These are phyloP conservation scores for Pocillopora meandrina DNA, from an alignment of 92 coral and sea anemone species.

Conservation along the genomic window DNA sequence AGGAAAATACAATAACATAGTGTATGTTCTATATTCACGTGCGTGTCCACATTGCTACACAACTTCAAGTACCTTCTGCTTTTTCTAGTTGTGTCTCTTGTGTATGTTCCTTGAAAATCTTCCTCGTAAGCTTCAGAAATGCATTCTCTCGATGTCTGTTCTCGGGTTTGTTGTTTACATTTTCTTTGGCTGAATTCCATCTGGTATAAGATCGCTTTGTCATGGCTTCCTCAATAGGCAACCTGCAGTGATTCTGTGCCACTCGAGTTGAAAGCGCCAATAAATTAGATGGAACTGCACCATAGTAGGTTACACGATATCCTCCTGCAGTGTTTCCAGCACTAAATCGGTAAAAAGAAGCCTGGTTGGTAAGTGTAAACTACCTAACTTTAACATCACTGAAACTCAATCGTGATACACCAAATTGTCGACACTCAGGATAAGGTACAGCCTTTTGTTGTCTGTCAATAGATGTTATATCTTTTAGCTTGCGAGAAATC, in stretches of 20 bases:
- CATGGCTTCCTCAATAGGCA: conserved; percentile 14
- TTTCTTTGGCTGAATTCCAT: conserved; percentile 18
- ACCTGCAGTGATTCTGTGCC: conserved; percentile 29
- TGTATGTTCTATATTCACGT: background rate
- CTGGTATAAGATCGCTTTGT: conserved; percentile 12
- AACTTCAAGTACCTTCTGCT: background rate
- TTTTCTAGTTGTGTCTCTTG: background rate
- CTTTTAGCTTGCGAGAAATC: background rate
- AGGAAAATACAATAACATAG: conserved; percentile 5
- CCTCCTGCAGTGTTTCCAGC: conserved; percentile 7
- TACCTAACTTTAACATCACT: background rate
- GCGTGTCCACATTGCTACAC: background rate
- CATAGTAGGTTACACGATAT: background rate
- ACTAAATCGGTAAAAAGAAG: background rate
- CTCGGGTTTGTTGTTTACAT: background rate
- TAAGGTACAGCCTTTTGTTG: background rate
- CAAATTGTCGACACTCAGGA: background rate
- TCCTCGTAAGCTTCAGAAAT: background rate
- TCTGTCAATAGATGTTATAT: background rate
- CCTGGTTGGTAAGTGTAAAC: conserved; percentile 27
- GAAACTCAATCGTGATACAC: too few species aligned
- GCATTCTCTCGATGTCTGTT: background rate
- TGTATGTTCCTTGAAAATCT: background rate
- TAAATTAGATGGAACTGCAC: conserved; percentile 20
- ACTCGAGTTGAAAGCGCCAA: conserved; percentile 2